These are phyloP conservation scores for Endotricha flammealis DNA, from an alignment of 2,888 invertebrate genomes.

Conservation along the genomic window DNA sequence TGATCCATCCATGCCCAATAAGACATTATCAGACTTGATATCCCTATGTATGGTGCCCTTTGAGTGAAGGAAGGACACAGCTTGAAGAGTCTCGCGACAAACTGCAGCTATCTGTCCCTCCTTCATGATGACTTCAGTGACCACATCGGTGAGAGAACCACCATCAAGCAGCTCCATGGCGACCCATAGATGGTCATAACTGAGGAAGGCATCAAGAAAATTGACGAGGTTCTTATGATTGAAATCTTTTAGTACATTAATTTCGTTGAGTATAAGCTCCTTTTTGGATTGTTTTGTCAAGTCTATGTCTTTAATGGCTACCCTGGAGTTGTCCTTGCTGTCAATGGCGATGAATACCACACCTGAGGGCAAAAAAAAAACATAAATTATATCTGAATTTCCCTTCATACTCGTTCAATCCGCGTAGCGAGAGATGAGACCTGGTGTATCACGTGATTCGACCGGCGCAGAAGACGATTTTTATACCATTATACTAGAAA, in stretches of 20 bases:
- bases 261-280: constrained; percentile 96
- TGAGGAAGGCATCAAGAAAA: constrained; percentile 95
- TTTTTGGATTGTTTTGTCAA: constrained; percentile 96
- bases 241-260: constrained; percentile 93
- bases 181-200: constrained; percentile 96
- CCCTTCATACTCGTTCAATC: too few species aligned
- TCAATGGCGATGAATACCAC: constrained; percentile 94
- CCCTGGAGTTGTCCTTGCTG: constrained; percentile 82
- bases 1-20: constrained; percentile 94
- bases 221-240: constrained; percentile 97
- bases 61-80: constrained; percentile 92
- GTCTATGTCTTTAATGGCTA: constrained; percentile 98
- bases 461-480: too few species aligned
- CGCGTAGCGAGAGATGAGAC: too few species aligned
- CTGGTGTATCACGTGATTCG: too few species aligned
- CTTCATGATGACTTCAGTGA: constrained; percentile 97
- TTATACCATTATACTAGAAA: too few species aligned
- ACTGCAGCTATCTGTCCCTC: constrained; percentile 98
- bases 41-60: constrained; percentile 96
- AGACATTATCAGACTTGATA: constrained; percentile 98
- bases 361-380: constrained; percentile 68
- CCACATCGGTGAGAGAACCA: constrained; percentile 97
- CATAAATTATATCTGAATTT: constrained; percentile 1
- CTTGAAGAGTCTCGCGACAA: constrained; percentile 89
- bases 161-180: constrained; percentile 97